Percentiles rank a stretch among this genome's conserved stretches.
Evolutionary conservation across 2,797 vertebrate species (phyloP).

Genomic region (Petrocephalus schoutedeni): DNA sequence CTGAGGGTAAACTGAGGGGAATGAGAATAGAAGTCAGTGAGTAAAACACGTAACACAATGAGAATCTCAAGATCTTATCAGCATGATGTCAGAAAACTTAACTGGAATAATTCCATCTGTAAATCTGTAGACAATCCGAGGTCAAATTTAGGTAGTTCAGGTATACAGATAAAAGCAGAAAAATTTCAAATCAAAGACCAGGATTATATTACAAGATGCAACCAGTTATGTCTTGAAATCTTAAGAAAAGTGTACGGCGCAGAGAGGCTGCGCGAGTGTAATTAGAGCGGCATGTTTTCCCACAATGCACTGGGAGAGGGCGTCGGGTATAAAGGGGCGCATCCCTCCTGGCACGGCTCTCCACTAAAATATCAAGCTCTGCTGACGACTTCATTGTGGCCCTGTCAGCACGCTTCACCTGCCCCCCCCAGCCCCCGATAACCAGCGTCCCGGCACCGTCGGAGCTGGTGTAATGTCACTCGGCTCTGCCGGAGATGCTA

Average conservation of each 20-base stretch:
- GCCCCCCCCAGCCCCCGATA: slow-evolving; percentile 17
- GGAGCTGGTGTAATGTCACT: slow-evolving; percentile 76
- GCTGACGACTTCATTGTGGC: slow-evolving; percentile 86
- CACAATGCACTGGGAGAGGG: slow-evolving; percentile 73
- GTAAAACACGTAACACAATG: neutral
- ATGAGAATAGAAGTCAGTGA: neutral
- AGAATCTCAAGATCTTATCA: neutral
- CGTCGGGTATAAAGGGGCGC: slow-evolving; percentile 75
- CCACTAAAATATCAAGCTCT: slow-evolving; percentile 81
- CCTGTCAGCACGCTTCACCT: slow-evolving; percentile 87
- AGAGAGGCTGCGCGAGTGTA: neutral
- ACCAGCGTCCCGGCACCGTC: slow-evolving; percentile 52
- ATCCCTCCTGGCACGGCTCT: slow-evolving; percentile 75
- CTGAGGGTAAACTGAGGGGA: neutral
- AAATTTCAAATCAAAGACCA: neutral
- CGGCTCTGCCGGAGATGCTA: slow-evolving; percentile 65
- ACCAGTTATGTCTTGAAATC: neutral
- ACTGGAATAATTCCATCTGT: neutral
- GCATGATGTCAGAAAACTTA: neutral
- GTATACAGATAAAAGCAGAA: neutral
- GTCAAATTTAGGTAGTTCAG: neutral
- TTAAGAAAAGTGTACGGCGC: neutral
- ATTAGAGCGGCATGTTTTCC: slow-evolving; percentile 55
- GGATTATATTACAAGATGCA: neutral
- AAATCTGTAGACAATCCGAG: neutral